Evolutionary conservation across 2,888 invertebrate species (phyloP), one percentile per base, ranked within the genome.

Genomic region (Lepidochitona cinerea): DNA sequence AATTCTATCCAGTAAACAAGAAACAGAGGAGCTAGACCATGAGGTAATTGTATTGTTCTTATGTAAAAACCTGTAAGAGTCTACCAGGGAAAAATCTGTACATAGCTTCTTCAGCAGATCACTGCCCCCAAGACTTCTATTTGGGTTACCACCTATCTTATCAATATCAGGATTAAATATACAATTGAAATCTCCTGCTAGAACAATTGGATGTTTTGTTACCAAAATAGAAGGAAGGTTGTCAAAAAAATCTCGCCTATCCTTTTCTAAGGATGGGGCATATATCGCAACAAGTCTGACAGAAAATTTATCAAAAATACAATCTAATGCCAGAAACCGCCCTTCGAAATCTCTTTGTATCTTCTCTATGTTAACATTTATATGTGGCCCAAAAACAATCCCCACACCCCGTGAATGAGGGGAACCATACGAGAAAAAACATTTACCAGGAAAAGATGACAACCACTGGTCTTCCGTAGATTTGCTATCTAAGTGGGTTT

Each of bases 171-270:
- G 18, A 49, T 59, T 32, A 6, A 37, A 5, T 1, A 71, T 41
- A 37, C 71, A 71, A 29, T 71, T 71, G 37, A 71, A 71, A 49
- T 71, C 71, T 7, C 71, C 71, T 18, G 41, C 71, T 4, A 71
- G 23, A 36, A 71, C 52, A 37, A 71, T 18, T 14, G 18, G 18
- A 37, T 64, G 71, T 32, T 41, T n/a, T 33, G 71, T 59, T 6
- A 32, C 37, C 6, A 64, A 37, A 59, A 23, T 35, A 36, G 9
- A 18, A 5, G 1, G 12, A 23, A 71, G 29, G 7, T 18, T n/a
- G 5, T 26, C 29, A n/a, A 71, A 71, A 64, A 71, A 71, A 1
- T 32, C 29, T 5, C 37, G 32, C n/a, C 71, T 36, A 37, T 35
- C 36, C 1, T 12, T 18, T 2, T 37, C 41, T 7, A 6, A 37